These are phyloP conservation scores for Artibeus jamaicensis DNA, from an alignment of 2,797 vertebrate species.

Conservation along the genomic window DNA sequence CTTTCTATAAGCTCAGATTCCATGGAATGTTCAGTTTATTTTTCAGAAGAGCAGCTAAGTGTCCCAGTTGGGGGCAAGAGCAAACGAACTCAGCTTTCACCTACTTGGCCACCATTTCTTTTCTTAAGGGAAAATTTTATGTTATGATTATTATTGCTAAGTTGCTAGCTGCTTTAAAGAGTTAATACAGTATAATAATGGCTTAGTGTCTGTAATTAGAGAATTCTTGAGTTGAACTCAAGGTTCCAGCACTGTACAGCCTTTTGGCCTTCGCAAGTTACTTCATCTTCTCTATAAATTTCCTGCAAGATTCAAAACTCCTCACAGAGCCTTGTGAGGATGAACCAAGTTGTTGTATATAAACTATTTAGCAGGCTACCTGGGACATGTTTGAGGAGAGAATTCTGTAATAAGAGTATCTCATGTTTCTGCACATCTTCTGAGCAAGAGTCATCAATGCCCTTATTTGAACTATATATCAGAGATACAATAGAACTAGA, in stretches of 20 bases:
- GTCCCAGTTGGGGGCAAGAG: too few relatives aligned
- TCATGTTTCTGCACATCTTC: not conserved
- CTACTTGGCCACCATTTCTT: too few relatives aligned
- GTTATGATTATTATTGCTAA: not conserved
- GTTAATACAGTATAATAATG: not conserved
- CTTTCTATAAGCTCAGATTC: too few relatives aligned
- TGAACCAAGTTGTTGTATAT: not conserved
- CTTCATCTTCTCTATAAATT: not conserved
- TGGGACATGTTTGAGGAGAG: not conserved
- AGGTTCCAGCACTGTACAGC: accelerated
- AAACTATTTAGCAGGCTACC: not conserved
- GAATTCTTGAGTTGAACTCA: not conserved
- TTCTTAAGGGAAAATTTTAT: not conserved
- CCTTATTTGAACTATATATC: not conserved
- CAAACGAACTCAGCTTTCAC: too few relatives aligned
- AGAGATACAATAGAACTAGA: not conserved
- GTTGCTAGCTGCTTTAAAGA: not conserved
- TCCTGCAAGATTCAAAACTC: not conserved
- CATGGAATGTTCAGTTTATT: too few relatives aligned
- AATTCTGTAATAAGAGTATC: not conserved
- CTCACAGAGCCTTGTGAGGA: not conserved
- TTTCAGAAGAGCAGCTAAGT: too few relatives aligned
- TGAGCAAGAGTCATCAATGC: not conserved
- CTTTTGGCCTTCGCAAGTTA: not conserved
- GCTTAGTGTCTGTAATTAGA: not conserved